phyloP scores from a whole-genome alignment of 2,797 vertebrate species.

The Presbytis comata region DNA sequence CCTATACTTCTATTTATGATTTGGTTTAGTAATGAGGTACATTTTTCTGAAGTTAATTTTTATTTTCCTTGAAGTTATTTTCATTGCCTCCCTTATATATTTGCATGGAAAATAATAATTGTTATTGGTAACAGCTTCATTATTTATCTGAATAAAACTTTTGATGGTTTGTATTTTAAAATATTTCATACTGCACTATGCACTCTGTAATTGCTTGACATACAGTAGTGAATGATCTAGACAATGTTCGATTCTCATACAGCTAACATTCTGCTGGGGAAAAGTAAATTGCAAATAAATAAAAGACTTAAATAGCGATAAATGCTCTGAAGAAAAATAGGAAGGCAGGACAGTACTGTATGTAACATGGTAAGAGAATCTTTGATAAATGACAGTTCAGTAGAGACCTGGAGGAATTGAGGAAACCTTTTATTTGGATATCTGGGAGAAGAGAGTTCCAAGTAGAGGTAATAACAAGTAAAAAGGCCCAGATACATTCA shows the following conservation, averaged over 20 bases:
- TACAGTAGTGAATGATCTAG: background rate
- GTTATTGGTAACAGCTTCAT: background rate
- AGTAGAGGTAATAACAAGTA: background rate
- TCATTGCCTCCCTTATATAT: background rate
- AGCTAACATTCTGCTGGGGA: background rate
- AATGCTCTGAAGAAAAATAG: slow-evolving; percentile 7
- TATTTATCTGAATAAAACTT: slow-evolving; percentile 28
- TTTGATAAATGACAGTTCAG: background rate
- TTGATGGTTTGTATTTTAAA: slow-evolving; percentile 15
- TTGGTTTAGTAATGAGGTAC: slow-evolving; percentile 33
- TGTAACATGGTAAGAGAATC: background rate
- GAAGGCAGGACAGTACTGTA: background rate
- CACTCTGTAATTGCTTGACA: background rate
- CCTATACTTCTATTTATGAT: background rate
- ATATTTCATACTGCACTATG: background rate
- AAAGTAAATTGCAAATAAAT: slow-evolving; percentile 2
- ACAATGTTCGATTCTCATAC: background rate
- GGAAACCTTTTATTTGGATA: background rate
- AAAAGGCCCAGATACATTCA: background rate
- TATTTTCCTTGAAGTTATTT: slow-evolving; percentile 47
- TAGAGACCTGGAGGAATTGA: background rate
- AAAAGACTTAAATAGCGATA: background rate
- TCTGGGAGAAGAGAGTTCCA: background rate
- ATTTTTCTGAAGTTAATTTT: slow-evolving; percentile 47
- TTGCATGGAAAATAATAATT: background rate